Base-by-base conservation (phyloP, 1,140 invertebrate genomes). In the Trichomalopsis sarcophagae region DNA sequence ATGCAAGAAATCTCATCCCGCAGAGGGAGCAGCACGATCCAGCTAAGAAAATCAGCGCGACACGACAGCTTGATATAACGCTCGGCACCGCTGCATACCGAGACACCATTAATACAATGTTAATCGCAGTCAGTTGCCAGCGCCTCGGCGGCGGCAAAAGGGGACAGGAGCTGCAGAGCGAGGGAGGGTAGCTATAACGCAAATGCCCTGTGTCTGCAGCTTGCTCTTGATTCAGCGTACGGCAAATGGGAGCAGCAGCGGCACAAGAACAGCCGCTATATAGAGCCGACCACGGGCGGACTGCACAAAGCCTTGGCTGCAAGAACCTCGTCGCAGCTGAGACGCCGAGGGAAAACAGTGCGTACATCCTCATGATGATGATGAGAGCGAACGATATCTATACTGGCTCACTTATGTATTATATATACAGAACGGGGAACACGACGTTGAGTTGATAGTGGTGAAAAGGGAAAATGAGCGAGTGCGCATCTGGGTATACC, bases 321-420 rank as follows among this genome's bases (percentile, higher is more conserved):
- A 79, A 79, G 77, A 79, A 79, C 23, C 44, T 55, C 55, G 55
- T 62, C 21, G 23, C 27, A 14, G 50, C 27, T 17, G 9, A 13
- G 76, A 30, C 55, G 5, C 55, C 6, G 50, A 13, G 21, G 27
- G 77, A 79, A 68, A 79, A 79, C 55, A 40, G 77, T 40, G 77
- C 30, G 77, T 40, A 68, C 33, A 79, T 79, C 55, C 30, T 13
- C 62, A 27, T 81, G 47, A 81, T 81, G 40, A 81, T 71, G 71
- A 81, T 36, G 33, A 36, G 33, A 36, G 27, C 27, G 27, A 27
- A 27, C 27, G 27, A 27, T 27, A 27, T 27, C 27, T 27, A 27
- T 27, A 27, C 27, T 27, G 27, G 27, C 1, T 27, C 27, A 27
- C 27, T 27, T 27, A 27, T 27, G 27, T 27, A 27, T 27, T 27